Base-by-base conservation (phyloP, 2,888 invertebrate genomes). In the Brassicogethes aeneus region DNA sequence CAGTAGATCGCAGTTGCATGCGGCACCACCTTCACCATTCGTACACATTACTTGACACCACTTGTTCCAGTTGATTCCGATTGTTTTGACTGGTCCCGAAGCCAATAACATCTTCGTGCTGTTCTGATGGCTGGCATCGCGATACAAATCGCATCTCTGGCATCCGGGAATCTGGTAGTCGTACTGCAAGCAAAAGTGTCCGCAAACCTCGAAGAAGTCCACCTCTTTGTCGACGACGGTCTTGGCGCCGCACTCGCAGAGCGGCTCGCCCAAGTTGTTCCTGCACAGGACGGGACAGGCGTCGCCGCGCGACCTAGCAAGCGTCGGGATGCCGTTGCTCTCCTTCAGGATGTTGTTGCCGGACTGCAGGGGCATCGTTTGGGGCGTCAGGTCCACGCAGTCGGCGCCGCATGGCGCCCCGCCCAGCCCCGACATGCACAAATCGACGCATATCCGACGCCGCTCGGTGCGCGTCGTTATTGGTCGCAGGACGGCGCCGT, bases 1-100 rank as follows among this genome's bases (percentile, higher is more conserved):
- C 35, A 78, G 69, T 40, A 81, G 70, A 66, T 84, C 80, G 65
- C 85, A 85, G 65, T 81, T 79, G 70, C 85, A 85, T 46, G 83
- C 81, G 16, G 78, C 76, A n/a, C 85, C 85, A 41, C 85, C 85
- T 50, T 81, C 77, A 2, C 82, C 83, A 55, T 75, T 74, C 29
- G 73, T 67, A 62, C 84, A 85, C 55, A 80, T 75, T 3, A 71
- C 62, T 54, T 72, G 70, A 65, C 85, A 85, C 75, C 82, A 76
- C 40, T 72, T 70, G 13, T 73, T 64, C 82, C 82, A 83, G 39
- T 80, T 74, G 37, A 60, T 42, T 12, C 40, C 36, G 3, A 23
- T 23, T 3, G 10, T 32, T 12, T 5, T 10, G 8, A 5, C 3
- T 13, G 12, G 10, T 3, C 13, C 7, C 5, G 23, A 7, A 10